Evolutionary conservation across 2,797 vertebrate species (phyloP).

Genomic region (Phrynocephalus guinanensis): DNA sequence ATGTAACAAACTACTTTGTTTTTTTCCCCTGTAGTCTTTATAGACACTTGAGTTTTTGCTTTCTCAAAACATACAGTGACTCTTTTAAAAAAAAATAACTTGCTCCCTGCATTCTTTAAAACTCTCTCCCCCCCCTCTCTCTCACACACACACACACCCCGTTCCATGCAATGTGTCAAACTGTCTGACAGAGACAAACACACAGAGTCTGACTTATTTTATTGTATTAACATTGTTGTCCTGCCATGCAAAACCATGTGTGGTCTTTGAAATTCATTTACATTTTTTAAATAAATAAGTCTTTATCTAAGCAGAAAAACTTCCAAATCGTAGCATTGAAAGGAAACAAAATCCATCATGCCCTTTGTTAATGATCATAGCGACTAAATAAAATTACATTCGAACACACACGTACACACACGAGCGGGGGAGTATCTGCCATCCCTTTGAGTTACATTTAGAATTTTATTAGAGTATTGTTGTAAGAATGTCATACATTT

Average conservation of each 20-base stretch:
- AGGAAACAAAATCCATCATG: constrained; percentile 54
- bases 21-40: constrained; percentile 49
- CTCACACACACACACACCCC: background rate
- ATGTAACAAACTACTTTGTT: constrained; percentile 23
- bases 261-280: constrained; percentile 19
- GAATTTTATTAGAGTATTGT: constrained; percentile 68
- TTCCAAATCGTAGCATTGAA: constrained; percentile 48
- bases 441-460: constrained; percentile 70
- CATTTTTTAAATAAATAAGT: constrained; percentile 46
- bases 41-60: background rate
- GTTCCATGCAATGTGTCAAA: constrained; percentile 37
- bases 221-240: background rate
- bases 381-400: background rate
- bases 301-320: constrained; percentile 63
- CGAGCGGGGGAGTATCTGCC: constrained; percentile 33
- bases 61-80: constrained; percentile 32
- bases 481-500: constrained; percentile 65
- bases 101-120: constrained; percentile 42
- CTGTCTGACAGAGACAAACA: constrained; percentile 44
- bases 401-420: background rate
- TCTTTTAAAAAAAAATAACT: constrained; percentile 43
- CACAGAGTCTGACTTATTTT: constrained; percentile 28
- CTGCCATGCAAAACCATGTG: background rate
- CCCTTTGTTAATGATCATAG: constrained; percentile 63
- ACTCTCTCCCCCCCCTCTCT: background rate